Base-by-base conservation (phyloP, 1,140 invertebrate genomes). In the Calycopis cecrops region DNA sequence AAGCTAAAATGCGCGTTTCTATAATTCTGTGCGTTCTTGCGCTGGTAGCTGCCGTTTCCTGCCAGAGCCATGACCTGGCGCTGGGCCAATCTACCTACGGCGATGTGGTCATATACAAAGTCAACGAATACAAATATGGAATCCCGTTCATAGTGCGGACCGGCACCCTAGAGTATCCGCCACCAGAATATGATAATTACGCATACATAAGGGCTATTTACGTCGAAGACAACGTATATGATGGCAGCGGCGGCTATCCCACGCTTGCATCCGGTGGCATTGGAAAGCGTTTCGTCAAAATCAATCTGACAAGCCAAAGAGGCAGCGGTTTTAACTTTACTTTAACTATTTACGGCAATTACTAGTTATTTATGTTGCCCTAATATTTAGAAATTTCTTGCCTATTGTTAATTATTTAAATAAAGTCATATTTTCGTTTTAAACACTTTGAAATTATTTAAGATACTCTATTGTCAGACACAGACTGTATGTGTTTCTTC, bases 161-260 rank as follows among this genome's bases (percentile, higher is more conserved):
- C 9, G 79, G 71, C 50, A 64, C 67, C 7, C 69, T 87, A 2
- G 79, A 85, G 35, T 87, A 72, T 49, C 83, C 83, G 0, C 69
- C 73, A 62, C 68, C 70, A 47, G 81, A 79, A 10, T 56, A 67
- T 3, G 61, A 69, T 10, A 87, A 84, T 61, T 84, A 72, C 53
- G 81, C 83, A 1, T 74, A 69, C 37, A 87, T 87, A 0, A 73
- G 60, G 7, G 76, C 89, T 40, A 78, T 92, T 1, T 80, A 85
- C 42, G 77, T 91, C 4, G 86, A 90, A 35, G 91, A 92, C 55
- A 81, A 90, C 37, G 79, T 88, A 3, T 72, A 52, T 0, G 87
- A 92, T 38, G 91, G 91, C 0, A 87, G 82, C 6, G 91, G 91
- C 0, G 91, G 91, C 3, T 87, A 83, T 35, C 85, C 86, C 0